Conservation (phyloP, 2,888 invertebrate species). For the Stegana nigrithorax region DNA sequence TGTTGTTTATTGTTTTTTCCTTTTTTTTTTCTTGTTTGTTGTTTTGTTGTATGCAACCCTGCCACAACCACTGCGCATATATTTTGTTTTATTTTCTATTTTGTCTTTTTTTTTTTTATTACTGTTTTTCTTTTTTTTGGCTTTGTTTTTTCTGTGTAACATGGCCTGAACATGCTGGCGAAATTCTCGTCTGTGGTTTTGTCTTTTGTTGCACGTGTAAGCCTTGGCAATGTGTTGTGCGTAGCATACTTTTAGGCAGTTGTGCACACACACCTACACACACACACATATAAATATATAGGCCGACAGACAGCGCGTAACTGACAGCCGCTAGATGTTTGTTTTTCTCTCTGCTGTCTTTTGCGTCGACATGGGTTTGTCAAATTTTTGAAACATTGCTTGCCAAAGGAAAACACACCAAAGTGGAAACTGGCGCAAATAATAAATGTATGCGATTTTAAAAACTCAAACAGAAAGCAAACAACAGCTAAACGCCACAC, state of each 20-base stretch:
- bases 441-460: too few relatives aligned
- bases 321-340: constrained; percentile 41
- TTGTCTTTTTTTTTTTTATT: background rate
- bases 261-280: constrained; percentile 38
- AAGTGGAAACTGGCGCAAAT: too few relatives aligned
- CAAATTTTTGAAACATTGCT: too few relatives aligned
- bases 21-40: constrained; percentile 16
- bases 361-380: too few relatives aligned
- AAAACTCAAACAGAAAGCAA: too few relatives aligned
- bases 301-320: constrained; percentile 40
- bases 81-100: background rate
- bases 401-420: too few relatives aligned
- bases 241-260: constrained; percentile 43
- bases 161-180: constrained; percentile 23
- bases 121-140: background rate
- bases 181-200: constrained; percentile 34
- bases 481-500: too few relatives aligned
- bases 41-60: constrained; percentile 20
- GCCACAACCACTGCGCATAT: constrained; percentile 8
- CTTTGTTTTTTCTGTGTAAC: background rate
- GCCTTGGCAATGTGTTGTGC: constrained; percentile 46
- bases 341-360: background rate
- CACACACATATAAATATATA: constrained; percentile 21
- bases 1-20: constrained; percentile 18
- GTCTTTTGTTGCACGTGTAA: constrained; percentile 45